phyloP scores from a whole-genome alignment of 2,797 vertebrate genomes.

The Knipowitschia caucasica region DNA sequence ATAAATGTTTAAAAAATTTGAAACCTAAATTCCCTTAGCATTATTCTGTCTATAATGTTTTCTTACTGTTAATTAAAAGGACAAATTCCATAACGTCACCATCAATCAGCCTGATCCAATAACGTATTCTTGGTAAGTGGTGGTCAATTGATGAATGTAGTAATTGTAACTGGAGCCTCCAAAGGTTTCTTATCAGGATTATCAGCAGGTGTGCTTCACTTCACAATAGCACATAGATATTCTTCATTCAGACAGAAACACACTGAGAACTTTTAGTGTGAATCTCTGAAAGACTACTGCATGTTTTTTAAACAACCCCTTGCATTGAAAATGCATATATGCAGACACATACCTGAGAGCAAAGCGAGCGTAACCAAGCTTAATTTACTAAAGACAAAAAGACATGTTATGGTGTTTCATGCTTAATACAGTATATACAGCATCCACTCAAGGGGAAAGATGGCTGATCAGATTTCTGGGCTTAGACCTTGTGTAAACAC shows the following conservation, averaged over 20 bases:
- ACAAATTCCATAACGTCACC: constrained; percentile 32
- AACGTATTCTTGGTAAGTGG: constrained; percentile 34
- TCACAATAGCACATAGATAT: constrained; percentile 16
- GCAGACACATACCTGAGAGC: constrained; percentile 51
- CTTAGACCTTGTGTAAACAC: constrained; percentile 61
- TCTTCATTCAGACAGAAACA: constrained; percentile 10
- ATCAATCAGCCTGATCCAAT: constrained; percentile 31
- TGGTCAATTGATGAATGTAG: constrained; percentile 41
- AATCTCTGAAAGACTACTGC: constrained; percentile 52
- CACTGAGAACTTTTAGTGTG: constrained; percentile 42
- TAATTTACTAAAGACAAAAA: constrained; percentile 51
- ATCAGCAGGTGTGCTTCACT: constrained; percentile 65
- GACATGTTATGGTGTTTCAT: constrained; percentile 30
- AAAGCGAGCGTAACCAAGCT: constrained; percentile 54
- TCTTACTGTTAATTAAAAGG: too few relatives aligned
- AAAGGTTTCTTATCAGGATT: constrained; percentile 49
- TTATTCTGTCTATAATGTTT: too few relatives aligned
- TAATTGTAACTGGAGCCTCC: constrained; percentile 47
- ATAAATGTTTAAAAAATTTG: too few relatives aligned
- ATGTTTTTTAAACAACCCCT: constrained; percentile 18
- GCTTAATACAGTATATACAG: constrained; percentile 11
- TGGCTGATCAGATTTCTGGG: constrained; percentile 28
- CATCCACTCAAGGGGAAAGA: constrained; percentile 9
- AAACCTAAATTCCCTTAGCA: too few relatives aligned
- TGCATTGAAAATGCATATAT: constrained; percentile 14